Conservation (phyloP, 2,888 invertebrate species). For the Hypolimnas misippus region DNA sequence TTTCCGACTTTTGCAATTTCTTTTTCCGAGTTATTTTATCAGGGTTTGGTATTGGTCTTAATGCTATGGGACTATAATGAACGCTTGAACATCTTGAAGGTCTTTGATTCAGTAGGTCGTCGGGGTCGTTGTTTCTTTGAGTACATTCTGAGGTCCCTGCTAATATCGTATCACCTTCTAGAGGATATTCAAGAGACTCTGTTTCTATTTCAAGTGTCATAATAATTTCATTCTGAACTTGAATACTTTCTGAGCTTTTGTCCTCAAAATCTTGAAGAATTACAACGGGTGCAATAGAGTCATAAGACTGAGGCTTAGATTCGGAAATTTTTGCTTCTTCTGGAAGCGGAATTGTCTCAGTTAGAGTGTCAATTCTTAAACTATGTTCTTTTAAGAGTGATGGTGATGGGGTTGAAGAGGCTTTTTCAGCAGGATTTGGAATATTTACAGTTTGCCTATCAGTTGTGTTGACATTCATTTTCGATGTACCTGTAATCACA, state of each 20-base stretch:
- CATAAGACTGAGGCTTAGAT: conserved; percentile 30
- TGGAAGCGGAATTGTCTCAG: conserved; percentile 35
- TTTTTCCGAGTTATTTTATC: conserved; percentile 25
- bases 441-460: conserved; percentile 37
- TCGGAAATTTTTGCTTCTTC: conserved; percentile 25
- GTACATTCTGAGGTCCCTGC: conserved; percentile 10
- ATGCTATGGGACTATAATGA: conserved; percentile 40
- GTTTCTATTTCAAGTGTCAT: conserved; percentile 36
- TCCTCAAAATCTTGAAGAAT: too few relatives aligned
- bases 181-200: too few relatives aligned
- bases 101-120: conserved; percentile 25
- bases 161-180: conserved; percentile 5
- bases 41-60: conserved; percentile 43
- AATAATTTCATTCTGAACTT: too few relatives aligned
- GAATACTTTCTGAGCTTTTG: too few relatives aligned
- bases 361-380: conserved; percentile 32
- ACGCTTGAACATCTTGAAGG: conserved; percentile 38
- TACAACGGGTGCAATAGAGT: conserved; percentile 22
- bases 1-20: conserved; percentile 19
- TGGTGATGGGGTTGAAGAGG: conserved; percentile 38
- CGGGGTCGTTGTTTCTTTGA: conserved; percentile 11
- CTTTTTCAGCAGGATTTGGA: conserved; percentile 35
- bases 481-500: conserved; percentile 39
- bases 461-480: conserved; percentile 40
- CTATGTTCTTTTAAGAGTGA: conserved; percentile 28